Evolutionary conservation across 2,888 invertebrate species (phyloP).

Genomic region (Acleris literana): DNA sequence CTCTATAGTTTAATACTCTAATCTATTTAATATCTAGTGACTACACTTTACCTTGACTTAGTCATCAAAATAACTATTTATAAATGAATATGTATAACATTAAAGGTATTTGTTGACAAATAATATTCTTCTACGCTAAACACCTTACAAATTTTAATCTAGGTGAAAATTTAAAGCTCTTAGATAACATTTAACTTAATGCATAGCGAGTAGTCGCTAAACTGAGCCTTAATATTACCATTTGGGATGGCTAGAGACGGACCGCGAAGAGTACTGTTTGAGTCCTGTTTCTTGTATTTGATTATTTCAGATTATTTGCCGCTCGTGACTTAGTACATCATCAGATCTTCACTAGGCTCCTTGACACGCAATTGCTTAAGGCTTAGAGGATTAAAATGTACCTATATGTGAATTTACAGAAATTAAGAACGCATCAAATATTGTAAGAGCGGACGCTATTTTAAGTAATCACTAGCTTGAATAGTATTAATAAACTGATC

Average conservation of each 20-base stretch:
- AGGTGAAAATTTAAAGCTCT: constrained; percentile 64
- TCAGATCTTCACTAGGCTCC: constrained; percentile 15
- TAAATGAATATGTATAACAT: constrained; percentile 55
- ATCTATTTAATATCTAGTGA: constrained; percentile 63
- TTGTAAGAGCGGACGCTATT: too few relatives aligned
- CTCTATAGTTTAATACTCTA: constrained; percentile 68
- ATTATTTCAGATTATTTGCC: constrained; percentile 13
- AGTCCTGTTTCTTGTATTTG: constrained; percentile 27
- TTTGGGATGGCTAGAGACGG: constrained; percentile 57
- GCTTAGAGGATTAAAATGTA: too few relatives aligned
- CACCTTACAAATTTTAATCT: constrained; percentile 73
- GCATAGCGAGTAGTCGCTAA: constrained; percentile 61
- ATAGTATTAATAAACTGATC: too few relatives aligned
- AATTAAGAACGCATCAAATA: too few relatives aligned
- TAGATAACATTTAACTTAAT: constrained; percentile 62
- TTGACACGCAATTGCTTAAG: constrained; percentile 4
- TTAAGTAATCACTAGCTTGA: too few relatives aligned
- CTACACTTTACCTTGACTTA: constrained; percentile 64
- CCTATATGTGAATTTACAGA: too few relatives aligned
- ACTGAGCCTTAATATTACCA: constrained; percentile 67
- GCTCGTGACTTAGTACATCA: constrained; percentile 14
- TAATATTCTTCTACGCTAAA: constrained; percentile 81
- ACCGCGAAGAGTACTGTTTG: constrained; percentile 7
- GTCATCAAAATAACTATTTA: constrained; percentile 65
- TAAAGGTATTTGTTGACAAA: constrained; percentile 73